A percentile compares a stretch with the other conserved stretches of the same genome.
Evolutionary conservation across 2,888 invertebrate species (phyloP).

Genomic region (Elegia similella): DNA sequence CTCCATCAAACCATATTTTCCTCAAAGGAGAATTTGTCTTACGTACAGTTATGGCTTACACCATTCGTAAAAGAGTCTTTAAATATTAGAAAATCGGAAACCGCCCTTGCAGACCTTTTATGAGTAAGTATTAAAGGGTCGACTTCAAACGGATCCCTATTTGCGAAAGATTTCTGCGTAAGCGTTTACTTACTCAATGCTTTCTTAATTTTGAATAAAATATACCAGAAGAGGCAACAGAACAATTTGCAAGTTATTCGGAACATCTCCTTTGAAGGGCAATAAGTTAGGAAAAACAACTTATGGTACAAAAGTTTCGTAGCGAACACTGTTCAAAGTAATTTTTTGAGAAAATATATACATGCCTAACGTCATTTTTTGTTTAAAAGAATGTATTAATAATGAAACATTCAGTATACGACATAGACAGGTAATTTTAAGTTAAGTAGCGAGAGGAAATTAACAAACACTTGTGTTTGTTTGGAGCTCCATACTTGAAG

Average conservation of each 20-base stretch:
- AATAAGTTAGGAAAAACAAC: slow-evolving; percentile 16
- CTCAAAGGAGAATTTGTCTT: slow-evolving; percentile 24
- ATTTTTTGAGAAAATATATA: no score
- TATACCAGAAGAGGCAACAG: slow-evolving; percentile 19
- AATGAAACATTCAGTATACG: no score
- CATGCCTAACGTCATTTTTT: no score
- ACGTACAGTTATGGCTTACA: slow-evolving; percentile 22
- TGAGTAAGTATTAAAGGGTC: slow-evolving; percentile 32
- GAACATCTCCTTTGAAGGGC: slow-evolving; percentile 24
- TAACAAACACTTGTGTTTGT: no score
- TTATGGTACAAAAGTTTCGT: slow-evolving; percentile 1
- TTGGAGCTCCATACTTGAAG: no score
- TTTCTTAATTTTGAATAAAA: slow-evolving; percentile 25
- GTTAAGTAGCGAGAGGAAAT: no score
- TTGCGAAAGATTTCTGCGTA: slow-evolving; percentile 31
- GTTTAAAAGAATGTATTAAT: no score
- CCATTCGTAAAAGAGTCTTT: slow-evolving; percentile 27
- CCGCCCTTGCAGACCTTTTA: slow-evolving; percentile 32
- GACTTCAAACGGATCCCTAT: slow-evolving; percentile 35
- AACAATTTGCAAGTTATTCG: slow-evolving; percentile 26
- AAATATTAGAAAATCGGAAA: slow-evolving; percentile 30
- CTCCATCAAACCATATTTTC: slow-evolving; percentile 22
- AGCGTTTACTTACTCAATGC: slow-evolving; percentile 25
- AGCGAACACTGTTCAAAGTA: background rate
- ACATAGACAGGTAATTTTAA: no score